Evolutionary conservation across 1,140 invertebrate species (phyloP), one percentile per base, ranked within the genome.

Genomic region (Odontomachus brunneus): DNA sequence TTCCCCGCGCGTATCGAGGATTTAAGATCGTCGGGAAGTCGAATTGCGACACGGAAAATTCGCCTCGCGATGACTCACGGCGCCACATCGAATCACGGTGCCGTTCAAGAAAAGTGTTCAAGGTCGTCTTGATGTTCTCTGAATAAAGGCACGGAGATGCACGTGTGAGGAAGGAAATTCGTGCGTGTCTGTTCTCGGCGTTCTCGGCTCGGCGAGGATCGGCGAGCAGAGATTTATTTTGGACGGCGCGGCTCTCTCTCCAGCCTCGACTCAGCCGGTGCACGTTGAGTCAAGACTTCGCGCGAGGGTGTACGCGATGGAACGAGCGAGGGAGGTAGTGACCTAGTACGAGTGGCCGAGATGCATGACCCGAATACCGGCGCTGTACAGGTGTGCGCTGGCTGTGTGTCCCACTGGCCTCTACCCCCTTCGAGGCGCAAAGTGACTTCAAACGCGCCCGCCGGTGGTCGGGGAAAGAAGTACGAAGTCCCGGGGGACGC

Each of bases 331-430:
- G 82, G 89, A 91, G 83, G 89, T 91, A 92, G 89, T 93, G 92
- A 92, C 91, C 92, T 92, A 92, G 89, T 92, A 86, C 86, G 90
- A 91, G 91, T 92, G 91, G 84, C 91, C 92, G 92, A 93, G 91
- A 92, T 92, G 90, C 91, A 92, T 93, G 92, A 92, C 92, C 92
- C 90, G 91, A 92, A 93, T 93, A 91, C 91, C 91, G 87, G 76
- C 83, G 72, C 76, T 88, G 86, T 89, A 92, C 92, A 92, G 92
- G 92, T 93, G 84, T 86, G 73, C 74, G 78, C 82, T 38, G 44
- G 72, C 26, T 33, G 51, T 87, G 82, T 88, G 92, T 91, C 92
- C 92, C 87, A 93, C 89, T 93, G 91, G 88, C 92, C 92, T 92
- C 92, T 84, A 91, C 87, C 67, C 83, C 53, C 87, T 60, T 88